phyloP scores from a whole-genome alignment of 2,113 vertebrate species.

The Sterrhoptilus dennistouni region DNA sequence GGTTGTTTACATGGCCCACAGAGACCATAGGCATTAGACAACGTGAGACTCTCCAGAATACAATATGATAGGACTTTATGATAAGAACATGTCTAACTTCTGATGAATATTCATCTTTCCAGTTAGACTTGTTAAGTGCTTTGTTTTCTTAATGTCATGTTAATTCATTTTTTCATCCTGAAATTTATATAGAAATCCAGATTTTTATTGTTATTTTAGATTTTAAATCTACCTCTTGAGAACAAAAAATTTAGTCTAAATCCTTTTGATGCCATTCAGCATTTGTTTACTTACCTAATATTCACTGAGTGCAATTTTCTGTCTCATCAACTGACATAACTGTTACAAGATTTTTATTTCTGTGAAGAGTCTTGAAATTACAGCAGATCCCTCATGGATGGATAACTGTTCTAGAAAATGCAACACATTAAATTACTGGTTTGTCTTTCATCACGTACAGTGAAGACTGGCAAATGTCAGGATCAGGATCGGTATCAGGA shows the following conservation, averaged over 20 bases:
- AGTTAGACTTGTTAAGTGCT: not conserved
- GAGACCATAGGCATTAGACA: not conserved
- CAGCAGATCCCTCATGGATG: not conserved
- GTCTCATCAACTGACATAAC: not conserved
- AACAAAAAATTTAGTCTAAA: not conserved
- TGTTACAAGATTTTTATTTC: not conserved
- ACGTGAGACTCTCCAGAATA: not conserved
- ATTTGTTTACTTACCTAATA: not conserved
- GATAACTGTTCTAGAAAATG: not conserved
- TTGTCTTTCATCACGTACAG: constrained; percentile 61
- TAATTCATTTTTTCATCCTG: not conserved
- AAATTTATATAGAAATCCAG: not conserved
- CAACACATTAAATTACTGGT: not conserved
- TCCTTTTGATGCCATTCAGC: not conserved
- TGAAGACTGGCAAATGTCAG: constrained; percentile 89
- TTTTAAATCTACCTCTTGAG: not conserved
- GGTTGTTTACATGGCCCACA: not conserved
- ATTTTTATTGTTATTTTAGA: not conserved
- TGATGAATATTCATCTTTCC: not conserved
- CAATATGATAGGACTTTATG: not conserved
- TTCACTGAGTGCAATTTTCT: not conserved
- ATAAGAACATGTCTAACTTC: not conserved
- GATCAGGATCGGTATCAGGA: constrained; percentile 82
- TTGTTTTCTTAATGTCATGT: not conserved
- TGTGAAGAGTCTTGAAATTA: not conserved